Percentiles rank a stretch among this genome's conserved stretches.
These are phyloP conservation scores for Drosophila differens DNA, from an alignment of 2,888 invertebrate genomes.

Conservation along the genomic window DNA sequence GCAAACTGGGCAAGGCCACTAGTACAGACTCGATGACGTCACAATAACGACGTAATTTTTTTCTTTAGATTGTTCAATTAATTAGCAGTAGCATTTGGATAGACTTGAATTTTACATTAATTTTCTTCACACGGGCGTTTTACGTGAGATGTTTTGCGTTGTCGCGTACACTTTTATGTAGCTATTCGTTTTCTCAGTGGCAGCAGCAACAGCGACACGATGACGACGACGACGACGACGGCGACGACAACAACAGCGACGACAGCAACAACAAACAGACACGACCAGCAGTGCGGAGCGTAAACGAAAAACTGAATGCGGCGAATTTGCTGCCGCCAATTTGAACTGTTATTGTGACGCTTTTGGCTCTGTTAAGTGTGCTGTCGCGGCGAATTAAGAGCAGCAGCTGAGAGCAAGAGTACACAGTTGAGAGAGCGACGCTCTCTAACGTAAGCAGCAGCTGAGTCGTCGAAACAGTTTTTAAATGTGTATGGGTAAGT, in stretches of 20 bases:
- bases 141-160: slow-evolving; percentile 43
- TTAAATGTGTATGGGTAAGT: slow-evolving; percentile 42
- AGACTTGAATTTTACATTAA: slow-evolving; percentile 10
- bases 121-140: slow-evolving; percentile 44
- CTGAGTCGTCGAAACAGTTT: slow-evolving; percentile 44
- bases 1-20: slow-evolving; percentile 17
- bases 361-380: slow-evolving; percentile 49
- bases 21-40: slow-evolving; percentile 21
- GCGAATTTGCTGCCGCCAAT: slow-evolving; percentile 56
- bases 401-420: slow-evolving; percentile 53
- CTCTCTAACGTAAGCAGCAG: slow-evolving; percentile 43
- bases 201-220: slow-evolving; percentile 48
- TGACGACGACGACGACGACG: slow-evolving; percentile 17
- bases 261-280: slow-evolving; percentile 73
- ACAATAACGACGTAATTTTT: slow-evolving; percentile 1
- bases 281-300: slow-evolving; percentile 77
- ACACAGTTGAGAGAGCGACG: slow-evolving; percentile 25
- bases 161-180: slow-evolving; percentile 45
- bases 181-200: slow-evolving; percentile 39
- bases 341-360: slow-evolving; percentile 53
- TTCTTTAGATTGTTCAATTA: slow-evolving; percentile 8
- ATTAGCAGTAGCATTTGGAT: background rate
- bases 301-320: slow-evolving; percentile 75
- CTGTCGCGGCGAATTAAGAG: slow-evolving; percentile 59
- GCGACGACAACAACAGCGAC: slow-evolving; percentile 39